Evolutionary conservation across 2,113 vertebrate genomes (phyloP).

Genomic region (Barnardius zonarius): DNA sequence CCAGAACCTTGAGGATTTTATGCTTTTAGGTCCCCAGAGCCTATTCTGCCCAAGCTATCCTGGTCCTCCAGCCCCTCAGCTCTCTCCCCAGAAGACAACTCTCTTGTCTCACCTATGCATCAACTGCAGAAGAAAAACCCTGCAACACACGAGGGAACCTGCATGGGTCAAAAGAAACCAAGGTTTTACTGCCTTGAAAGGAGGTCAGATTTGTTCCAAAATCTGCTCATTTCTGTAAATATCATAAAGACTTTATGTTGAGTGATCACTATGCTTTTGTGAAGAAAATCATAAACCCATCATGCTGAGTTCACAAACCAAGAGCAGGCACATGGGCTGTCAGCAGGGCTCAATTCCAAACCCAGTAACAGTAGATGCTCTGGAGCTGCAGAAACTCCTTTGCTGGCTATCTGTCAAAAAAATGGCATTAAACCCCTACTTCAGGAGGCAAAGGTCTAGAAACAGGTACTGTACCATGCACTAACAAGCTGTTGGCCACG

Average conservation of each 20-base stretch:
- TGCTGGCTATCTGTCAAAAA: background rate
- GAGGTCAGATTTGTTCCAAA: background rate
- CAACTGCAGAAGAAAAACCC: background rate
- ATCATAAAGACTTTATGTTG: background rate
- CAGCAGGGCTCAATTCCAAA: background rate
- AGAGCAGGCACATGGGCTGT: background rate
- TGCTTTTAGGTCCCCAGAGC: background rate
- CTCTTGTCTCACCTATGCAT: rapidly evolving
- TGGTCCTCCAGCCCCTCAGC: background rate
- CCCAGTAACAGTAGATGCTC: background rate
- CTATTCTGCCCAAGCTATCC: background rate
- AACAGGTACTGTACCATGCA: background rate
- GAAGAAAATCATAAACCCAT: background rate
- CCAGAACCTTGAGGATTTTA: background rate
- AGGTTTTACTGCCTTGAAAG: background rate
- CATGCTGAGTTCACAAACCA: background rate
- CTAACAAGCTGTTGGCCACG: background rate
- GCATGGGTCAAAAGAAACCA: background rate
- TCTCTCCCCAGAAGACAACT: background rate
- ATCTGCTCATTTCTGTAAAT: background rate
- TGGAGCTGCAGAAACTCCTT: background rate
- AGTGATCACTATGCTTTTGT: background rate
- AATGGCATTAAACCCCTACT: background rate
- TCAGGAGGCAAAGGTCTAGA: background rate
- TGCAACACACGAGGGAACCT: background rate